Evolutionary conservation across 1,140 invertebrate species (phyloP).

Genomic region (Hyles vespertilio): DNA sequence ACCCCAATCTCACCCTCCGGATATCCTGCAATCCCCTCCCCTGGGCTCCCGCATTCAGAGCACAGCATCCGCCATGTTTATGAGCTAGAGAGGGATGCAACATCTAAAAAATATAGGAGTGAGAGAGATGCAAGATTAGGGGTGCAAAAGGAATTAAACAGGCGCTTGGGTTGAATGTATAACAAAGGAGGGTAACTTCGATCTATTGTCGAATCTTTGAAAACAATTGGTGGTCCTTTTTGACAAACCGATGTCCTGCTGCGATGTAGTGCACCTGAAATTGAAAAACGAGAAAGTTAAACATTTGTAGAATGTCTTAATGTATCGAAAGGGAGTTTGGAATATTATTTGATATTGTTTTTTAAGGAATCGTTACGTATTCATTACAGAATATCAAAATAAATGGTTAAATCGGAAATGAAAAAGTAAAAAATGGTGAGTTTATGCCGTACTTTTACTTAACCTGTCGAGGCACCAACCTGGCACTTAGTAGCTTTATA

Average conservation of each 20-base stretch:
- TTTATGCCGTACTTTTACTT: too few relatives aligned
- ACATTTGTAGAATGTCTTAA: too few relatives aligned
- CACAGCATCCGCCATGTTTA: constrained; percentile 62
- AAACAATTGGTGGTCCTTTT: constrained; percentile 1
- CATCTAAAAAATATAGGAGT: constrained; percentile 23
- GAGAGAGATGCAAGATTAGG: constrained; percentile 18
- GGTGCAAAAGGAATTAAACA: constrained; percentile 31
- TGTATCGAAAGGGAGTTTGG: too few relatives aligned
- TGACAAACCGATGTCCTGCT: background rate
- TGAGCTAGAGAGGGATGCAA: constrained; percentile 21
- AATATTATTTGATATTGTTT: too few relatives aligned
- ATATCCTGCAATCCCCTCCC: constrained; percentile 25
- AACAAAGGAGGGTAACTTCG: constrained; percentile 29
- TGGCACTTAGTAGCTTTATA: too few relatives aligned
- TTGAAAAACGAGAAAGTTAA: background rate
- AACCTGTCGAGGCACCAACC: too few relatives aligned
- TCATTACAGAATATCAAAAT: too few relatives aligned
- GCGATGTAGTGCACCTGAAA: background rate
- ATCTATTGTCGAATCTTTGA: constrained; percentile 2
- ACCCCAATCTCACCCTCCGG: constrained; percentile 29
- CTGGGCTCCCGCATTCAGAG: constrained; percentile 12
- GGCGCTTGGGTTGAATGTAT: constrained; percentile 34
- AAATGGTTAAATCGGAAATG: too few relatives aligned
- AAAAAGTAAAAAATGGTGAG: too few relatives aligned
- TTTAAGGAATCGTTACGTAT: too few relatives aligned